Evolutionary conservation across 2,888 invertebrate species (phyloP).

Genomic region (Nomada ruficornis): DNA sequence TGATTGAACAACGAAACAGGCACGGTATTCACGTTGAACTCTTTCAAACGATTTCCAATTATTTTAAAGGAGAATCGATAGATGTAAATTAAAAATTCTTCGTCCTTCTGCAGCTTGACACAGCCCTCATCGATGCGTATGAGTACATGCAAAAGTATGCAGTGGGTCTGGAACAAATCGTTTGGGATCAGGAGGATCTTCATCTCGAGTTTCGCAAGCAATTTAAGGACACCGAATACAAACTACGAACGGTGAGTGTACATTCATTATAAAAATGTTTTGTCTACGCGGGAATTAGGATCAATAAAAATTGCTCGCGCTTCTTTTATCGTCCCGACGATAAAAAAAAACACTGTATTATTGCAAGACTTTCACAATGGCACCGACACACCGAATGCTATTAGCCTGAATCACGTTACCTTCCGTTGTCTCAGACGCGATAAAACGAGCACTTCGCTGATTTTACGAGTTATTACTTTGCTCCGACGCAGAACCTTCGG

Average conservation of each 20-base stretch:
- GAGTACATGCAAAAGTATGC: constrained; percentile 89
- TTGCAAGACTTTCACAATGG: constrained; percentile 67
- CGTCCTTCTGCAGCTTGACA: constrained; percentile 83
- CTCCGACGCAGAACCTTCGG: constrained; percentile 63
- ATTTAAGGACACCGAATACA: constrained; percentile 87
- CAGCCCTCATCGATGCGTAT: constrained; percentile 87
- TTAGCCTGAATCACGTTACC: constrained; percentile 62
- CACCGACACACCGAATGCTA: constrained; percentile 47
- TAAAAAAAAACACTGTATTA: constrained; percentile 10
- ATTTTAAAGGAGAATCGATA: no score
- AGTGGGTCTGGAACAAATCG: constrained; percentile 89
- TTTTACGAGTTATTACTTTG: constrained; percentile 71
- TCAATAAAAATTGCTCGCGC: constrained; percentile 1
- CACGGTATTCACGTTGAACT: no score
- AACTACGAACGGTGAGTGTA: constrained; percentile 86
- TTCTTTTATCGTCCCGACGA: not conserved
- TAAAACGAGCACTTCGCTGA: constrained; percentile 63
- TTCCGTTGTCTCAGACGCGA: constrained; percentile 60
- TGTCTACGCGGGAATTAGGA: not conserved
- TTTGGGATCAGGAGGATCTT: constrained; percentile 86
- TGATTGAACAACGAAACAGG: no score
- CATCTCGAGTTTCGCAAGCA: constrained; percentile 85
- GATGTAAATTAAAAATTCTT: not conserved
- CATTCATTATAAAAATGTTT: constrained; percentile 22
- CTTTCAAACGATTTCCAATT: no score